phyloP scores from a whole-genome alignment of 1,140 invertebrate genomes.

The Cataglyphis hispanica region DNA sequence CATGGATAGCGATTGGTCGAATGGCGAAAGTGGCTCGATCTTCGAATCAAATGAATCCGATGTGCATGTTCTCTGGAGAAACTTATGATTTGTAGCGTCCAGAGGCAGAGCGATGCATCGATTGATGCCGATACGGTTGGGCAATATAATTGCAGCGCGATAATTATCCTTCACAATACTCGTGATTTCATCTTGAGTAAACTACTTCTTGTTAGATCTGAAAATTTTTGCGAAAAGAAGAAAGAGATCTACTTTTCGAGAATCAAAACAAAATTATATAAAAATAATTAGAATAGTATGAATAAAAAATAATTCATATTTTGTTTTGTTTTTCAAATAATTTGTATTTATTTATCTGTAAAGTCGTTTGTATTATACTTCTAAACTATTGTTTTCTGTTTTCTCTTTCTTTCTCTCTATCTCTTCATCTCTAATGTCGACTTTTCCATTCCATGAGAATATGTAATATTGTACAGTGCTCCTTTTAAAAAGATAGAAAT shows the following conservation, averaged over 20 bases:
- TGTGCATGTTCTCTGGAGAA: conserved; percentile 39
- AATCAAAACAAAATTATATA: not conserved
- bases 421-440: not conserved
- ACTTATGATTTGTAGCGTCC: conserved; percentile 41
- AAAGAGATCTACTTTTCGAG: not conserved
- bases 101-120: conserved; percentile 32
- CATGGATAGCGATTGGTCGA: not conserved
- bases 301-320: not conserved
- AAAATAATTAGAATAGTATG: not conserved
- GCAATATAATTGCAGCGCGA: conserved; percentile 8
- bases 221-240: conserved; percentile 5
- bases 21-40: conserved; percentile 56
- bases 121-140: conserved; percentile 28
- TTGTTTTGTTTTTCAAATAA: not conserved
- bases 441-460: conserved; percentile 30
- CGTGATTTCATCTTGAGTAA: conserved; percentile 10
- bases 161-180: conserved; percentile 22
- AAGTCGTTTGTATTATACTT: not conserved
- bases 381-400: not conserved
- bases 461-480: not conserved
- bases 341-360: not conserved
- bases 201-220: not conserved
- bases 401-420: too few species aligned
- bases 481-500: conserved; percentile 23
- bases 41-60: conserved; percentile 13